These are phyloP conservation scores for Aptenodytes patagonicus DNA, from an alignment of 2,113 vertebrate genomes.

Conservation along the genomic window DNA sequence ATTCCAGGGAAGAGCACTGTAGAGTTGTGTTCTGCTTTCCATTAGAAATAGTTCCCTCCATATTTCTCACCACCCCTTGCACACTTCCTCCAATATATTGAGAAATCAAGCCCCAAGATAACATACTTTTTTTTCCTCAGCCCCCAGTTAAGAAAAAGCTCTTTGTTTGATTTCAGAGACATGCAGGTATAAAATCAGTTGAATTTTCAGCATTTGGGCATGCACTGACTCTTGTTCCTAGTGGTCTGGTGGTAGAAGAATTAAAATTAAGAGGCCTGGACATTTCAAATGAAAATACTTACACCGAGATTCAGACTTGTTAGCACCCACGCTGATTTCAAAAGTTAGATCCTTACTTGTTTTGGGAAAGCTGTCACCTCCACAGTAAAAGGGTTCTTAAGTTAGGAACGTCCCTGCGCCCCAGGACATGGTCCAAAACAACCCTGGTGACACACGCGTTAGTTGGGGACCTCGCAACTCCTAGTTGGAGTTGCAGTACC, in stretches of 20 bases:
- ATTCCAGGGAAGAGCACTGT: neutral
- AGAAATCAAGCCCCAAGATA: neutral
- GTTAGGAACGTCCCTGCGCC: neutral
- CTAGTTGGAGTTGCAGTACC: neutral
- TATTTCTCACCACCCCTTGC: neutral
- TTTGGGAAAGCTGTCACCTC: neutral
- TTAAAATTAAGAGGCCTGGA: neutral
- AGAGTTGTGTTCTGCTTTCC: slow-evolving; percentile 1
- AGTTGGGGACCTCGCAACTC: neutral
- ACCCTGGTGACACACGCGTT: too few species aligned
- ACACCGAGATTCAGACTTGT: neutral
- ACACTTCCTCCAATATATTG: neutral
- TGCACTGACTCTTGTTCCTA: accelerated
- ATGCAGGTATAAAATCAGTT: neutral
- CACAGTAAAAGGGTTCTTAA: neutral
- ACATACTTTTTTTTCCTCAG: neutral
- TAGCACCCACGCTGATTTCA: neutral
- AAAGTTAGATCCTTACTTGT: neutral
- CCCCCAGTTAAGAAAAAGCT: neutral
- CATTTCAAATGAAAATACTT: neutral
- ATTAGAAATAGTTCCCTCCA: neutral
- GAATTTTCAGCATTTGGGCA: neutral
- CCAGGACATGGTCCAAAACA: neutral
- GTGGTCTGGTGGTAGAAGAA: neutral
- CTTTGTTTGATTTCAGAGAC: neutral